Conservation (phyloP, 37 sponge, comb jelly and placozoan species). For the Tethya wilhelma region DNA sequence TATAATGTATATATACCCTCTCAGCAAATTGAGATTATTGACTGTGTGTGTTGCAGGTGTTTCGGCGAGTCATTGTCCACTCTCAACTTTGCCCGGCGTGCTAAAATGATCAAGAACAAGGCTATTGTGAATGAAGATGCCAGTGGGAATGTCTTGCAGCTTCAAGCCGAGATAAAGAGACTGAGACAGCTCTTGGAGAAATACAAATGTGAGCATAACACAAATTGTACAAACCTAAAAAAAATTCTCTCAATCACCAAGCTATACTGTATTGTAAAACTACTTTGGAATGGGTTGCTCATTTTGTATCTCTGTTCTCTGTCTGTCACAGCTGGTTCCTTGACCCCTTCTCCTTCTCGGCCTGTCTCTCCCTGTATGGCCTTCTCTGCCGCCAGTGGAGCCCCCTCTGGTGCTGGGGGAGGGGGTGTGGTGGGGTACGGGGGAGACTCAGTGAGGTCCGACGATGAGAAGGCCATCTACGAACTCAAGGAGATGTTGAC, state of each 20-base stretch:
- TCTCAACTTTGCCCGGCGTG: constrained; percentile 80
- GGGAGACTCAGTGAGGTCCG: neutral
- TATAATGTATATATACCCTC: too few relatives aligned
- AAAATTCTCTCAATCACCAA: neutral
- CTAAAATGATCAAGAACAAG: constrained; percentile 89
- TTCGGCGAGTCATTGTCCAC: constrained; percentile 90
- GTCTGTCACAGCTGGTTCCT: neutral
- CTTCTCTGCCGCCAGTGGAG: neutral
- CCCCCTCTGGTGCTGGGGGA: too few relatives aligned
- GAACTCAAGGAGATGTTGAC: constrained; percentile 69
- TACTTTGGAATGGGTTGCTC: neutral
- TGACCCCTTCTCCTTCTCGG: neutral
- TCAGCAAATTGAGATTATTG: too few relatives aligned
- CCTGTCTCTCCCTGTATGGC: neutral
- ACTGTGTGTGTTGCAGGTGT: constrained; percentile 42
- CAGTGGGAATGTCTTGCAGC: constrained; percentile 78
- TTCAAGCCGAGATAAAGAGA: constrained; percentile 79
- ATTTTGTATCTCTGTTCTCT: neutral
- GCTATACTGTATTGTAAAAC: neutral
- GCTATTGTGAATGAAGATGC: constrained; percentile 87
- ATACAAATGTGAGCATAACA: constrained; percentile 35
- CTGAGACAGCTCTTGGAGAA: constrained; percentile 51
- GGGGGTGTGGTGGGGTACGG: too few relatives aligned
- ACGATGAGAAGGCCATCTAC: constrained; percentile 20
- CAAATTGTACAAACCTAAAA: neutral